Base-by-base conservation (phyloP, 2,888 invertebrate species). In the Macropis europaea region DNA sequence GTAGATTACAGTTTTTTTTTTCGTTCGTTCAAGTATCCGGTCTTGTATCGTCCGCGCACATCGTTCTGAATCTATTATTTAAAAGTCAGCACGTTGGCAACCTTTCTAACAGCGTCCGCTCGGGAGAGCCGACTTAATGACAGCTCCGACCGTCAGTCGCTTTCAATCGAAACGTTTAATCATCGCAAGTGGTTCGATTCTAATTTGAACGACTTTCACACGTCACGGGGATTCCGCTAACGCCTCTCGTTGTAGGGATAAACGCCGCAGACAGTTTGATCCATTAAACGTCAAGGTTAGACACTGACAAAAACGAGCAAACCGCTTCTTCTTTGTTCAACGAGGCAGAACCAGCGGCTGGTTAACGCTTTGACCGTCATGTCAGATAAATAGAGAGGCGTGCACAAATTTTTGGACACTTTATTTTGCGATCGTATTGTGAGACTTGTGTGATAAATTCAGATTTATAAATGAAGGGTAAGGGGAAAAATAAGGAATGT, bases 171-270 rank as follows among this genome's bases (percentile, higher is more conserved):
- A 72, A 74, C 70, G 68, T 76, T 81, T 76, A 57, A 79, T 81
- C 74, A 77, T 63, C 76, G 60, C 64, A 71, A 77, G 73, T 68
- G 77, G 54, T 62, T 61, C 62, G 72, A 43, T 62, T 77, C 64
- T 53, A 64, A 75, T 76, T 77, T 57, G 47, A 63, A 50, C 28
- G 54, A 36, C 42, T 52, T 53, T 64, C 69, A 26, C 47, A 17
- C 42, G 48, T 61, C 52, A 43, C 42, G 11, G 3, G 15, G 17
- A 48, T 15, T 48, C 19, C 15, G 22, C 6, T 17, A 11, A 28
- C 34, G 2, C 40, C 34, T 22, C n/a, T 59, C 13, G 28, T 22
- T 45, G 26, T 11, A 28, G 6, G 30, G 48, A 59, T 28, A 28
- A 38, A 38, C 59, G 28, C n/a, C 30, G 15, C 9, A 5, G n/a